Evolutionary conservation across 2,113 vertebrate genomes (phyloP), one percentile per base, ranked within the genome.

Genomic region (Macrotus californicus): DNA sequence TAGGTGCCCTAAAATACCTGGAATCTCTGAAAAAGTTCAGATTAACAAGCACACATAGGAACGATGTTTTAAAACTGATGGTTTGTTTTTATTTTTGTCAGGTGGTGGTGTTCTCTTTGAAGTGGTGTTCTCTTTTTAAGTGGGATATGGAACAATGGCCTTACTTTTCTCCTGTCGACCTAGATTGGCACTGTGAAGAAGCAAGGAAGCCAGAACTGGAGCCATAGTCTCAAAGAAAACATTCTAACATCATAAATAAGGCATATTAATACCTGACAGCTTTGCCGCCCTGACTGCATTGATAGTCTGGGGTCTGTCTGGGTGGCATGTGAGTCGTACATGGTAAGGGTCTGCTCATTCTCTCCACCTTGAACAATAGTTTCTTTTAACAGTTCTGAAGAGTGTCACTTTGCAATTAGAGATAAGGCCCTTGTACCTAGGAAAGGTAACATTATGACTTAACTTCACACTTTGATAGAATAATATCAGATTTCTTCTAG

Each of bases 401-500:
- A 93, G 66, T 86, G 31, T 94, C 66, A 79, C 70, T 94, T 92
- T 95, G 41, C 41, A 96, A n/a, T 77, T 82, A 56, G 36, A 94
- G 76, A 81, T 88, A 90, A 77, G 81, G 16, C n/a, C 83, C 43
- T 87, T 91, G 5, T 54, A 3, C 77, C 95, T 95, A 94, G 48
- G 73, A 94, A 92, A 94, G 66, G 82, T 94, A 94, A 88, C 41
- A 46, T 82, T 91, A 46, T 92, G 70, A 72, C 66, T 94, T 81
- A 90, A 83, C 86, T 91, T 94, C 81, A 96, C 29, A 59, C 39
- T 67, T 84, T 3, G 24, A 46, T 79, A 84, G 46, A n/a, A 92
- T 66, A 87, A 90, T 91, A 92, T 90, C 75, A 50, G 70, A 94
- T 95, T 95, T 93, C 96, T 95, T 92, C 81, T 67, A 67, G 76